Base-by-base conservation (phyloP, 2,797 vertebrate genomes). In the Hozukius guyotensis region DNA sequence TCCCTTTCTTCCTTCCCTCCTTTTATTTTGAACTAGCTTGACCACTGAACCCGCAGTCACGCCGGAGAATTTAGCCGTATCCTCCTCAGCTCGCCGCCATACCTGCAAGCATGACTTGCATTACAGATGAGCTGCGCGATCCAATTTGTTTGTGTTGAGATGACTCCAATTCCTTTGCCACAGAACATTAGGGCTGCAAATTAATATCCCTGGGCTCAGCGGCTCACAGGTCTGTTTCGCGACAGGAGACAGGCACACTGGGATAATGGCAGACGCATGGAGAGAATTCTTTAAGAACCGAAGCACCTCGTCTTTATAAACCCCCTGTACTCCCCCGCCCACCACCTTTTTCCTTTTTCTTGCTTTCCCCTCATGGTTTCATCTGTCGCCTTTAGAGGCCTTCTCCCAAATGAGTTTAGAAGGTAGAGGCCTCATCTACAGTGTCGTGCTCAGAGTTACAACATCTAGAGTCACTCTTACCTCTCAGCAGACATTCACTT, bases 121-220 rank as follows among this genome's bases (percentile, higher is more conserved):
- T 88, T 80, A 81, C 77, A 80, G 85, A 94, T 89, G 85, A 93
- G 92, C 90, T 87, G 84, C 77, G 18, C 82, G 81, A 93, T 93
- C 91, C 92, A 93, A 94, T 94, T 93, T 94, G 91, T 94, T 94
- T 92, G 87, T 86, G 90, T 88, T 87, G 87, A 92, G 94, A 95
- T 91, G 87, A 92, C 88, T 94, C 90, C 85, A 88, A 86, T 95
- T 85, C 87, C 88, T 89, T 92, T 88, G 92, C 92, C 90, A 92
- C 91, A 93, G 89, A 95, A 93, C 93, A 95, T 95, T 94, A 94
- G 83, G 88, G 90, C 92, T 83, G 84, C 87, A 93, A 94, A 94
- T 95, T 83, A 95, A 94, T 93, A 92, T 93, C 92, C 91, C 82
- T 38, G 46, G 87, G 88, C 91, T 83, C 78, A 66, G 83, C 66